Conservation (phyloP, 1,140 invertebrate species). For the Drosophila kepulauana region DNA sequence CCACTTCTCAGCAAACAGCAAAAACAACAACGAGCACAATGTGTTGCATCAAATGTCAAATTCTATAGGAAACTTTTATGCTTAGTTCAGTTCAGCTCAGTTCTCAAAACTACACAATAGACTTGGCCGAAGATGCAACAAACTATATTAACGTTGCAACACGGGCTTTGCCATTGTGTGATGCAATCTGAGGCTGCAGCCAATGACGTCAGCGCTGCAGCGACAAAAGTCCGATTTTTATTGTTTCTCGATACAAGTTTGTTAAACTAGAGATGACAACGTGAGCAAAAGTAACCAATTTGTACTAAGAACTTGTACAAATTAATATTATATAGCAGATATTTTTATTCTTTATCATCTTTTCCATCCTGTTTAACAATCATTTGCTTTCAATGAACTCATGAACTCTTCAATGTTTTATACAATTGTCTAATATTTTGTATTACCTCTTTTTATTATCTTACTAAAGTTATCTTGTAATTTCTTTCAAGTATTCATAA, state of each 20-base stretch:
- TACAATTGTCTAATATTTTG: too few species aligned
- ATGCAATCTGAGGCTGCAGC: constrained; percentile 20
- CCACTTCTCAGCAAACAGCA: constrained; percentile 20
- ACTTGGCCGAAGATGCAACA: constrained; percentile 9
- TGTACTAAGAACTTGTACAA: too few species aligned
- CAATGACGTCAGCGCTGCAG: constrained; percentile 36
- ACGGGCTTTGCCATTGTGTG: constrained; percentile 19
- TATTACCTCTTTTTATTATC: too few species aligned
- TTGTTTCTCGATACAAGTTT: constrained; percentile 9
- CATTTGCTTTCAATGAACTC: too few species aligned
- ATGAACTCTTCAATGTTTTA: too few species aligned
- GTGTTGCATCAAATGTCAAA: constrained; percentile 19
- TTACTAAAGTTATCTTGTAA: too few species aligned
- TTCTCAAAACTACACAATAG: constrained; percentile 16
- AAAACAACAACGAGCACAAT: neutral
- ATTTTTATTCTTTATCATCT: too few species aligned
- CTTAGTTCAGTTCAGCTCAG: neutral
- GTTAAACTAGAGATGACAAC: constrained; percentile 12
- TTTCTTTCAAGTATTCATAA: too few species aligned
- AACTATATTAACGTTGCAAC: constrained; percentile 1
- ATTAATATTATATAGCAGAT: too few species aligned
- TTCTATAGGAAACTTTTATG: constrained; percentile 13
- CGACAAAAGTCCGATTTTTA: constrained; percentile 20
- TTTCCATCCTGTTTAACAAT: too few species aligned
- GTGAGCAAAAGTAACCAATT: neutral